Evolutionary conservation across 1,140 invertebrate species (phyloP).

Genomic region (Ceratitis capitata): DNA sequence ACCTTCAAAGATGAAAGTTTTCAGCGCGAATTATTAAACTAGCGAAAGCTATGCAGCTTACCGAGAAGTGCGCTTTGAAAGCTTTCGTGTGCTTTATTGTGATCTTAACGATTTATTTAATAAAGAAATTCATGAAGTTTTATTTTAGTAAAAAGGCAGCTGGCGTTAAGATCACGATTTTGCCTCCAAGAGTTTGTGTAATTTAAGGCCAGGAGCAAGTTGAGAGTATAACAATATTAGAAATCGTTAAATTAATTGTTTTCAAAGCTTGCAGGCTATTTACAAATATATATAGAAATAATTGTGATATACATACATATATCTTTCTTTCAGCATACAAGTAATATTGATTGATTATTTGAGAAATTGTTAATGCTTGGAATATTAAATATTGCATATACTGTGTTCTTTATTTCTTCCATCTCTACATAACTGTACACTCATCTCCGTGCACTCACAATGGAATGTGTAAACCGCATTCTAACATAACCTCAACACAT

Average conservation of each 20-base stretch:
- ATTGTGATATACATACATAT: background rate
- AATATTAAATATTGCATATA: slow-evolving; percentile 28
- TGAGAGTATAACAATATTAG: slow-evolving; percentile 15
- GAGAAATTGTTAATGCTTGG: background rate
- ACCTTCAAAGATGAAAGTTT: background rate
- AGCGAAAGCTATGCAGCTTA: background rate
- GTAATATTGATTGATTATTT: background rate
- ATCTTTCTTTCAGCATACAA: background rate
- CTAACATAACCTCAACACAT: background rate
- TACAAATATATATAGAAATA: background rate
- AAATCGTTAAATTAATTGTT: background rate
- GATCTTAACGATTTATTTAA: background rate
- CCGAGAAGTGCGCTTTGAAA: background rate
- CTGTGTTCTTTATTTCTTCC: slow-evolving; percentile 9
- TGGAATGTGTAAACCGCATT: slow-evolving; percentile 16
- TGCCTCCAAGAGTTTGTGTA: background rate
- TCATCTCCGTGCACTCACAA: background rate
- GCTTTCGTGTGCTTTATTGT: background rate
- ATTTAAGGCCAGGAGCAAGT: background rate
- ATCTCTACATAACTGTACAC: background rate
- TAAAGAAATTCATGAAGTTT: no score
- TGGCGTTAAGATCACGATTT: background rate
- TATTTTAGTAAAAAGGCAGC: no score
- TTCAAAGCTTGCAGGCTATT: background rate
- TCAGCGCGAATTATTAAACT: no score